Evolutionary conservation across 2,113 vertebrate species (phyloP).

Genomic region (Conger conger): DNA sequence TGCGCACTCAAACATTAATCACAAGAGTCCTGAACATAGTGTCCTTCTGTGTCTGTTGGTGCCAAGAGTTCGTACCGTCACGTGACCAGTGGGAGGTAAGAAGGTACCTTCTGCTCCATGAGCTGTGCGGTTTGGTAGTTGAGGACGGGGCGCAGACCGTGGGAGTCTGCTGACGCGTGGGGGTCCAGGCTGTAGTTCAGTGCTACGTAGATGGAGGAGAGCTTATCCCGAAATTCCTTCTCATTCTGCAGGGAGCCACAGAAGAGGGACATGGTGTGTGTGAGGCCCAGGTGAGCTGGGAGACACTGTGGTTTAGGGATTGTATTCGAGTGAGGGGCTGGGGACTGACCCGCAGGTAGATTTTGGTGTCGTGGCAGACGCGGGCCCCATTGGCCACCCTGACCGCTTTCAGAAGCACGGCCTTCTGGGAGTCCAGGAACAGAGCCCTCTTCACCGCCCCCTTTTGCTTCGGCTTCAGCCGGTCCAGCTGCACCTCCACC

Average conservation of each 20-base stretch:
- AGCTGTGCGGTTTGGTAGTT: conserved; percentile 76
- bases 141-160: conserved; percentile 79
- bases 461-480: conserved; percentile 83
- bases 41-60: too few species aligned
- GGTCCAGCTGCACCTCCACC: conserved; percentile 83
- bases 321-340: too few species aligned
- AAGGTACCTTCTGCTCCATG: conserved; percentile 82
- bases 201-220: conserved; percentile 82
- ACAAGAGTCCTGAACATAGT: too few species aligned
- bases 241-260: conserved; percentile 71
- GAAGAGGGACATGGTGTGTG: neutral
- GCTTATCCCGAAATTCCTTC: conserved; percentile 89
- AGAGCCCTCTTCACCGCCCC: conserved; percentile 76
- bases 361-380: conserved; percentile 74
- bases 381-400: conserved; percentile 68
- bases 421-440: conserved; percentile 76
- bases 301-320: neutral
- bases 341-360: conserved; percentile 78
- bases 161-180: conserved; percentile 67
- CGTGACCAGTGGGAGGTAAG: neutral
- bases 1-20: neutral
- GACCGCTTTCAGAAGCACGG: conserved; percentile 64
- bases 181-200: conserved; percentile 86
- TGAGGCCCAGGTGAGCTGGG: neutral
- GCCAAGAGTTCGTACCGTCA: too few species aligned